Percentiles rank a stretch among this genome's conserved stretches.
Conservation (phyloP, 2,797 vertebrate genomes). For the Hydrolagus colliei region DNA sequence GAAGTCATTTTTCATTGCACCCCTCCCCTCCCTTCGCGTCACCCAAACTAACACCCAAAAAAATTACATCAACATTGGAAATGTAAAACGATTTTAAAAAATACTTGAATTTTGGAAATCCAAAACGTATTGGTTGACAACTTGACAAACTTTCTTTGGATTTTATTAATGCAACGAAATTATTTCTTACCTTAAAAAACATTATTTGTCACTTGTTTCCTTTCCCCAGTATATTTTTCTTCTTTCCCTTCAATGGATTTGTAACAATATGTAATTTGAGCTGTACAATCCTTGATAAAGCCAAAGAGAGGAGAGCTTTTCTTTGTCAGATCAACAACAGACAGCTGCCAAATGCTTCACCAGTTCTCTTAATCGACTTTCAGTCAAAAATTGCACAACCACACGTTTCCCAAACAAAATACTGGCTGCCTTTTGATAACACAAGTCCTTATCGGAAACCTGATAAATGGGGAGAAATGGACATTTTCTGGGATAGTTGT, state of each 20-base stretch:
- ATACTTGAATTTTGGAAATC: background rate
- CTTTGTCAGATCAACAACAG: background rate
- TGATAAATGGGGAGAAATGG: no score
- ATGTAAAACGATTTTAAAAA: background rate
- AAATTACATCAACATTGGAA: no score
- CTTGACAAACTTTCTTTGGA: no score
- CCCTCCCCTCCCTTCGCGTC: no score
- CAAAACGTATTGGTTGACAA: no score
- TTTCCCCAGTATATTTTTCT: no score
- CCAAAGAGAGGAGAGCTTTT: no score
- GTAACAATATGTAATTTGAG: no score
- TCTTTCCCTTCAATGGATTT: no score
- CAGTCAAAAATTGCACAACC: background rate
- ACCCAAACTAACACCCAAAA: background rate
- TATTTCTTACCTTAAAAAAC: background rate
- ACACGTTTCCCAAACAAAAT: background rate
- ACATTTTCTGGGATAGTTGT: no score
- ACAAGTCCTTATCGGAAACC: background rate
- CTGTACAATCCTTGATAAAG: no score
- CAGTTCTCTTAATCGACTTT: background rate
- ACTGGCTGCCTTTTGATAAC: background rate
- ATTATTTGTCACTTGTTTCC: no score
- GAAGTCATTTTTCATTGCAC: background rate
- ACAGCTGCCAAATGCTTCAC: background rate
- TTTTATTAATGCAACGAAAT: background rate